Percentiles rank a stretch among this genome's conserved stretches.
Conservation (phyloP, 2,113 vertebrate species). For the Melozone crissalis region DNA sequence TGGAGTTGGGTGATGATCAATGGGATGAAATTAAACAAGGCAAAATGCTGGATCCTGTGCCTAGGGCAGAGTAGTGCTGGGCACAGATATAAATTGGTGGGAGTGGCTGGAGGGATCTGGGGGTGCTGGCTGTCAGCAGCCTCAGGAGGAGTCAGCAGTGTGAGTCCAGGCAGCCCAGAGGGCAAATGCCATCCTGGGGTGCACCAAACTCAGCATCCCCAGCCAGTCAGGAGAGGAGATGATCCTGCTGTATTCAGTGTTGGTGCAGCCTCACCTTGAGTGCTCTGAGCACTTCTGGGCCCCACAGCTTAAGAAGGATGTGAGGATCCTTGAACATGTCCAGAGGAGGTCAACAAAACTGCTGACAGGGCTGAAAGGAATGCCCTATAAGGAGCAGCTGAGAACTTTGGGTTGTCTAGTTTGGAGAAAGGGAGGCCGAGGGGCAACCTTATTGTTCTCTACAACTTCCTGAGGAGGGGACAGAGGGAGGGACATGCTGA, state of each 20-base stretch:
- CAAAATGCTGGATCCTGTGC: rapidly evolving
- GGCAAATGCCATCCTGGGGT: background rate
- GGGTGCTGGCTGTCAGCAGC: background rate
- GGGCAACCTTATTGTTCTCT: rapidly evolving
- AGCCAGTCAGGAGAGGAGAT: background rate
- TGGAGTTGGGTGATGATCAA: background rate
- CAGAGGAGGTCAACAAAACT: background rate
- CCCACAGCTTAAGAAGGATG: background rate
- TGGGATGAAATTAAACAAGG: background rate
- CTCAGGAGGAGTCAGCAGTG: background rate
- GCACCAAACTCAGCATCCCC: background rate
- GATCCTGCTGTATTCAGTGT: rapidly evolving
- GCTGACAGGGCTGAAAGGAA: background rate
- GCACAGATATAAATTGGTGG: background rate
- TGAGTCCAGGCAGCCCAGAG: background rate
- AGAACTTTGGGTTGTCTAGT: background rate
- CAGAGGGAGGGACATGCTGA: background rate
- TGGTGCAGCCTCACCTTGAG: background rate
- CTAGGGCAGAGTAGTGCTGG: rapidly evolving
- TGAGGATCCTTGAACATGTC: background rate
- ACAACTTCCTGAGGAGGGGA: background rate
- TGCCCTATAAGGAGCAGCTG: background rate
- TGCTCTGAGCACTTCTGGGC: background rate
- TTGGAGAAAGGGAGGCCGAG: background rate
- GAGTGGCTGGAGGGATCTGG: background rate